Evolutionary conservation across 2,888 invertebrate species (phyloP).

Genomic region (Miltochrista miniata): DNA sequence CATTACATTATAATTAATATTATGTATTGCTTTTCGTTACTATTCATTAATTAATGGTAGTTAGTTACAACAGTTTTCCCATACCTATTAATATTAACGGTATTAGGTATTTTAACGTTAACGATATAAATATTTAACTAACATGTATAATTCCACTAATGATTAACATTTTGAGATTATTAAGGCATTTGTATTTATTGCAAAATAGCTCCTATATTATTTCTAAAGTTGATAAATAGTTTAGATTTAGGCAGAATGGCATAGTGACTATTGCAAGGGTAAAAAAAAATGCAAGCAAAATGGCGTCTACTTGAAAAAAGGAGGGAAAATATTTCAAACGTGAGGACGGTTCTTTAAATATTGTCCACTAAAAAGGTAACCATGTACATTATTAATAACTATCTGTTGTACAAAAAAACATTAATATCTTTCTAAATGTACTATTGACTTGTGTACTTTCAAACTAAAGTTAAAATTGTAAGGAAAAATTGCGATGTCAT

Average conservation of each 20-base stretch:
- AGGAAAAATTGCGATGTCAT: too few species aligned
- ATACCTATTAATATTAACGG: neutral
- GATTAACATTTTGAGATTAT: slow-evolving; percentile 6
- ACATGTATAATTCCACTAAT: slow-evolving; percentile 4
- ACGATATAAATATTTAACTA: slow-evolving; percentile 2
- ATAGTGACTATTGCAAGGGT: neutral
- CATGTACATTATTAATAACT: too few species aligned
- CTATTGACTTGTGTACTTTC: too few species aligned
- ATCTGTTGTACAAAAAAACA: too few species aligned
- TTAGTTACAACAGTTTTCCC: neutral
- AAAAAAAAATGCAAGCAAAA: slow-evolving; percentile 2
- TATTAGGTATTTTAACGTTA: neutral
- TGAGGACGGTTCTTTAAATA: too few species aligned
- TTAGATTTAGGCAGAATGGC: slow-evolving; percentile 1
- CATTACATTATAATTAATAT: too few species aligned
- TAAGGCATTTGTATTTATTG: slow-evolving; percentile 13
- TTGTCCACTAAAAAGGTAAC: too few species aligned
- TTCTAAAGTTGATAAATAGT: neutral
- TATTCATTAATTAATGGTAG: slow-evolving; percentile 1
- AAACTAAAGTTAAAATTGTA: too few species aligned
- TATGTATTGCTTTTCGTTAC: slow-evolving; percentile 9
- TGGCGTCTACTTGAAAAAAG: neutral
- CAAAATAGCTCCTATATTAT: slow-evolving; percentile 1
- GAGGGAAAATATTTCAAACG: neutral
- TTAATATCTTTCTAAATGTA: too few species aligned